Percentiles rank a stretch among this genome's conserved stretches.
phyloP scores from a whole-genome alignment of 2,888 invertebrate genomes.

The Athalia circularis region DNA sequence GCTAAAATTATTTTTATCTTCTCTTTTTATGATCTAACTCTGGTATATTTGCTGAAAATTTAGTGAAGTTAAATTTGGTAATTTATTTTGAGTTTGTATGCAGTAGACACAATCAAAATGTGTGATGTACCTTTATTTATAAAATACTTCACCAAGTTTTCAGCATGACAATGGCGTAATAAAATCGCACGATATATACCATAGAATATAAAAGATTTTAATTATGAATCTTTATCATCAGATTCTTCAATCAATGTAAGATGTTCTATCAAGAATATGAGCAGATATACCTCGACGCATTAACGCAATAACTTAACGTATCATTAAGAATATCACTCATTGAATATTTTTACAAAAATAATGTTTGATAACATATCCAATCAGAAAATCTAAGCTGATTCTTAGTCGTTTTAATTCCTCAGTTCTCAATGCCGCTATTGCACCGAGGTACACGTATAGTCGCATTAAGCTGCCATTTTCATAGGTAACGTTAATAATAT shows the following conservation, averaged over 20 bases:
- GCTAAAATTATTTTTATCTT: slow-evolving; percentile 45
- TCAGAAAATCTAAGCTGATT: background rate
- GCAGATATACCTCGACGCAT: slow-evolving; percentile 38
- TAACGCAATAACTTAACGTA: background rate
- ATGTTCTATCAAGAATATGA: slow-evolving; percentile 35
- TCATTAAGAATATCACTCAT: slow-evolving; percentile 25
- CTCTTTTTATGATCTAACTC: slow-evolving; percentile 42
- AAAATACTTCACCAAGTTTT: slow-evolving; percentile 38
- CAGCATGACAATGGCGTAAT: slow-evolving; percentile 34
- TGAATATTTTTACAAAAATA: slow-evolving; percentile 42
- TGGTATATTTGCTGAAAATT: slow-evolving; percentile 42
- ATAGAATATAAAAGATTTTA: slow-evolving; percentile 36
- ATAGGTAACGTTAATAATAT: slow-evolving; percentile 21
- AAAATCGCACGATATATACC: slow-evolving; percentile 38
- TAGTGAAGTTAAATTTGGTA: slow-evolving; percentile 18
- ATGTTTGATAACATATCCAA: slow-evolving; percentile 3
- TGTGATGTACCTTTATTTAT: background rate
- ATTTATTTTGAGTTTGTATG: background rate
- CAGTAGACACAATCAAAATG: slow-evolving; percentile 16
- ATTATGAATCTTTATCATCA: slow-evolving; percentile 32
- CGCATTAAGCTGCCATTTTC: slow-evolving; percentile 16
- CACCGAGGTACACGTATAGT: slow-evolving; percentile 32
- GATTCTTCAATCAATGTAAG: slow-evolving; percentile 17
- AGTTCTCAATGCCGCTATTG: slow-evolving; percentile 10
- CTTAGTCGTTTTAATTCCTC: slow-evolving; percentile 11